A percentile compares a stretch with the other conserved stretches of the same genome.
Conservation (phyloP, 2,888 invertebrate species). For the Morpho deidamia region DNA sequence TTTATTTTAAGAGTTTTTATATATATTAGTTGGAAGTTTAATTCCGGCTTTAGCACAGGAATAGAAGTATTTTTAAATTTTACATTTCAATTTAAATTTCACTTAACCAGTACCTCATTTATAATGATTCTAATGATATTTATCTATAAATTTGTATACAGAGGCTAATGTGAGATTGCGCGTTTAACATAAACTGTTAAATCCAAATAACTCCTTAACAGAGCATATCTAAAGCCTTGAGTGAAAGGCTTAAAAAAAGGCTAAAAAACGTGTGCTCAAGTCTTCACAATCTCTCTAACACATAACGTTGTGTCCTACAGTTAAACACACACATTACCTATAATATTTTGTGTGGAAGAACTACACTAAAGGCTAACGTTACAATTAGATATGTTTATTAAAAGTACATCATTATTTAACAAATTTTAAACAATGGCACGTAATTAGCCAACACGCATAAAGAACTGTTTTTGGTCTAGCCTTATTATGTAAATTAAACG, state of each 20-base stretch:
- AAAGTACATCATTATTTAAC: conserved; percentile 63
- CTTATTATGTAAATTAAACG: neutral
- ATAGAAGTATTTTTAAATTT: too few species aligned
- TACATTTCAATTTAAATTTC: too few species aligned
- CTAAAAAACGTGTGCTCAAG: conserved; percentile 22
- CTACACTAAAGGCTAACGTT: conserved; percentile 75
- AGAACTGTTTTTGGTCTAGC: conserved; percentile 26
- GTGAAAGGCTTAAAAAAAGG: conserved; percentile 11
- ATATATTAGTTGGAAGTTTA: too few species aligned
- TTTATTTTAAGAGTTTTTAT: too few species aligned
- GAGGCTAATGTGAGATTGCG: too few species aligned
- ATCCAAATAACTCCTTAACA: conserved; percentile 8
- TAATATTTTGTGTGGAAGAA: conserved; percentile 64
- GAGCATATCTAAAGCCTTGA: conserved; percentile 11
- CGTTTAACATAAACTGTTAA: neutral
- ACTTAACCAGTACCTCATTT: too few species aligned
- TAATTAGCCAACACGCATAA: conserved; percentile 45
- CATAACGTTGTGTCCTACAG: conserved; percentile 33
- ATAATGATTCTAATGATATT: too few species aligned
- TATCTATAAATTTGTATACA: too few species aligned
- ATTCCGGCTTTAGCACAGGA: too few species aligned
- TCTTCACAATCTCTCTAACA: conserved; percentile 27
- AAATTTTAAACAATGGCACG: conserved; percentile 67
- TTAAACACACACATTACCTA: conserved; percentile 50
- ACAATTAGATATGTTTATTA: conserved; percentile 71